Evolutionary conservation across 1,140 invertebrate species (phyloP).

Genomic region (Pachyrhynchus sulphureomaculatus): DNA sequence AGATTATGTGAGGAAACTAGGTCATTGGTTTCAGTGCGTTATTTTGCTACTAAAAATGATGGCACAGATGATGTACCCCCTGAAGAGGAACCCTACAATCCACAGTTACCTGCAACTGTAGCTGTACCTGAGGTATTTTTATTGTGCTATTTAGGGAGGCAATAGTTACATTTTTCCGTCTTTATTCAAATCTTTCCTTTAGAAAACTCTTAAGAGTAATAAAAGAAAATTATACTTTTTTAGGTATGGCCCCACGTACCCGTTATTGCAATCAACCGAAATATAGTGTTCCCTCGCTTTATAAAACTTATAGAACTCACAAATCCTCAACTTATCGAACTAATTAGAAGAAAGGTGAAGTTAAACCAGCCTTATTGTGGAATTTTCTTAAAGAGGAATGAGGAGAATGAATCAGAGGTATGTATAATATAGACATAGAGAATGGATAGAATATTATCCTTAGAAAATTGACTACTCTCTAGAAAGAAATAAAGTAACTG

Average conservation of each 20-base stretch:
- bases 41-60: conserved; percentile 40
- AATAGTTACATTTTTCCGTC: not conserved
- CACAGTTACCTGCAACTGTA: conserved; percentile 80
- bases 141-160: no score
- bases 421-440: not conserved
- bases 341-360: conserved; percentile 92
- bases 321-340: conserved; percentile 84
- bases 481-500: no score
- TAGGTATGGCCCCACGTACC: conserved; percentile 89
- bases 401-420: conserved; percentile 82
- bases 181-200: not conserved
- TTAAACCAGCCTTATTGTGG: conserved; percentile 97
- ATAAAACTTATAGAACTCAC: conserved; percentile 95
- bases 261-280: conserved; percentile 89
- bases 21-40: conserved; percentile 11
- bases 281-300: conserved; percentile 97
- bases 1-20: not conserved
- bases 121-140: conserved; percentile 83
- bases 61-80: conserved; percentile 37
- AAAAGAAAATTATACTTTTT: no score
- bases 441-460: no score
- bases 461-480: no score
- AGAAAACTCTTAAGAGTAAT: no score
- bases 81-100: conserved; percentile 41
- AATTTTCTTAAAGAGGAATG: conserved; percentile 93